Percentiles rank a stretch among this genome's conserved stretches.
phyloP scores from a whole-genome alignment of 2,113 vertebrate species.

The Hucho hucho region DNA sequence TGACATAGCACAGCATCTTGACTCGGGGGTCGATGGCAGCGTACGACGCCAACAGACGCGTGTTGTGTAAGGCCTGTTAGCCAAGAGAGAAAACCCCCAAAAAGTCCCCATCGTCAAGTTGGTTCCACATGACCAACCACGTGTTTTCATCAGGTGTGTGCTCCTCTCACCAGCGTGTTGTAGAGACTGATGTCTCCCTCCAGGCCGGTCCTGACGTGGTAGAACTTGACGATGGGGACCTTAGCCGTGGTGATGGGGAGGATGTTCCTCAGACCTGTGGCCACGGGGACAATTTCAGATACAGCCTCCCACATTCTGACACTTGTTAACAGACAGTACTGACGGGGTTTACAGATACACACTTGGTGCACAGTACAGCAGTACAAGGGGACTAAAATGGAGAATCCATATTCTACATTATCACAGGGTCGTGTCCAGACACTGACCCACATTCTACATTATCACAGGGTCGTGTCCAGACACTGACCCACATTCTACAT shows the following conservation, averaged over 20 bases:
- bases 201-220: slow-evolving; percentile 86
- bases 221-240: slow-evolving; percentile 95
- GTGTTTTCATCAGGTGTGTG: not conserved
- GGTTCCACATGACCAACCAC: too few relatives aligned
- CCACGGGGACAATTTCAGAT: not conserved
- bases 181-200: slow-evolving; percentile 97
- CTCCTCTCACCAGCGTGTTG: slow-evolving; percentile 84
- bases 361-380: not conserved
- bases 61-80: slow-evolving; percentile 90
- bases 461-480: too few relatives aligned
- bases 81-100: too few relatives aligned
- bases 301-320: not conserved
- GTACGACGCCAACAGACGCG: slow-evolving; percentile 84
- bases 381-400: too few relatives aligned
- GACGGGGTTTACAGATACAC: not conserved
- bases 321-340: too few relatives aligned
- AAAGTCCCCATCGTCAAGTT: too few relatives aligned
- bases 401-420: too few relatives aligned
- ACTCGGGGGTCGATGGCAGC: slow-evolving; percentile 88
- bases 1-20: slow-evolving; percentile 89
- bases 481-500: too few relatives aligned
- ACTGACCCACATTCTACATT: too few relatives aligned
- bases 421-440: too few relatives aligned
- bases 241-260: slow-evolving; percentile 94
- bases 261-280: slow-evolving; percentile 86